Percentiles rank a stretch among this genome's conserved stretches.
These are phyloP conservation scores for Sorex fumeus DNA, from an alignment of 2,113 vertebrate species.

Conservation along the genomic window DNA sequence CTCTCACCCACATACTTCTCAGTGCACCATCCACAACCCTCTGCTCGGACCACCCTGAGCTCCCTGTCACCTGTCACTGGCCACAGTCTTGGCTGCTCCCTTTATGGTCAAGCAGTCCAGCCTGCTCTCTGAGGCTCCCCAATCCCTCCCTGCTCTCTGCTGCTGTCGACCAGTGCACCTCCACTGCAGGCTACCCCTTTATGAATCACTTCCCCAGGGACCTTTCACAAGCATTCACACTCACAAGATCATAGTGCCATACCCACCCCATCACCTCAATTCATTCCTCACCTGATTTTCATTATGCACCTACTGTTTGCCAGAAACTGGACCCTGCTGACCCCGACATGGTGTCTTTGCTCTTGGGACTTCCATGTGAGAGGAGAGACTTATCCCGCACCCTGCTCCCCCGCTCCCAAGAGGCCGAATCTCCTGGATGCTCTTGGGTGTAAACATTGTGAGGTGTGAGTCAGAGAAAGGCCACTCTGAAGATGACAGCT, in stretches of 20 bases:
- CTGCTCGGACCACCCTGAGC: neutral
- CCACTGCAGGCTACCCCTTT: neutral
- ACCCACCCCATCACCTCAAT: neutral
- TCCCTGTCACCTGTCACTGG: neutral
- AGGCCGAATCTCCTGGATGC: fast-evolving
- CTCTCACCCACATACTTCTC: neutral
- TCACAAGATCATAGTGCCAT: neutral
- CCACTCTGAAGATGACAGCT: neutral
- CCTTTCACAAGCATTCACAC: neutral
- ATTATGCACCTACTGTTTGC: neutral
- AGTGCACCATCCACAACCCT: neutral
- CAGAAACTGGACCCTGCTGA: neutral
- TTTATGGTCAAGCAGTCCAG: neutral
- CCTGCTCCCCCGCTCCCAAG: neutral
- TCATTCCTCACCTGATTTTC: neutral
- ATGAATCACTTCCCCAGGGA: neutral
- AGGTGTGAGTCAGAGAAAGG: neutral
- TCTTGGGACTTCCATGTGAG: neutral
- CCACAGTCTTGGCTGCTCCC: neutral
- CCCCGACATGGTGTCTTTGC: neutral
- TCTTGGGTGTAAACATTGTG: neutral
- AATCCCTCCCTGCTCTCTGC: neutral
- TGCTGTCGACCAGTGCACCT: neutral
- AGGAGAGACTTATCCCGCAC: neutral
- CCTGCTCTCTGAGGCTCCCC: neutral